Percentiles rank a stretch among this genome's conserved stretches.
These are phyloP conservation scores for Tetramorium parvispinum DNA, from an alignment of 1,140 invertebrate species.

Conservation along the genomic window DNA sequence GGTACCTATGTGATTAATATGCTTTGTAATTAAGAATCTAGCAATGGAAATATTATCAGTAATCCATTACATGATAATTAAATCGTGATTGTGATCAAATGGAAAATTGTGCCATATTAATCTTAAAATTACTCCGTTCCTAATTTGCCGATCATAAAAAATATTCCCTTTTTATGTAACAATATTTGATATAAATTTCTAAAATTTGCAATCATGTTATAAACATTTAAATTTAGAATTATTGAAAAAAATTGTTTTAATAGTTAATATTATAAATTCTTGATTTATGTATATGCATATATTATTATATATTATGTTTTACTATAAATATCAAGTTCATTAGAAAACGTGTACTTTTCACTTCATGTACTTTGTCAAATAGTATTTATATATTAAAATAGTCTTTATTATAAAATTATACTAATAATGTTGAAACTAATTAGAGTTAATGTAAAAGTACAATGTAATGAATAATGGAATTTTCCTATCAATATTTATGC, in stretches of 20 bases:
- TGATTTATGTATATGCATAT: background rate
- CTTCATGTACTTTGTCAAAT: background rate
- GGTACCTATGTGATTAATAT: slow-evolving; percentile 65
- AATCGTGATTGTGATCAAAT: background rate
- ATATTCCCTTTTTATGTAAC: background rate
- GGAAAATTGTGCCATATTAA: slow-evolving; percentile 9
- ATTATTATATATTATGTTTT: slow-evolving; percentile 5
- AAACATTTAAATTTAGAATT: slow-evolving; percentile 10
- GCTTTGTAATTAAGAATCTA: slow-evolving; percentile 38
- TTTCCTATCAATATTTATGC: background rate
- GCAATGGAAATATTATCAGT: slow-evolving; percentile 24
- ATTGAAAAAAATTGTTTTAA: background rate
- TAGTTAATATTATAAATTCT: slow-evolving; percentile 23
- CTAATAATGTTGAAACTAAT: slow-evolving; percentile 11
- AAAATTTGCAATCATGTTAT: background rate
- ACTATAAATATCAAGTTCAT: slow-evolving; percentile 28
- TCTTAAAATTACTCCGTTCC: background rate
- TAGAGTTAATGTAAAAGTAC: background rate
- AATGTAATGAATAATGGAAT: slow-evolving; percentile 11
- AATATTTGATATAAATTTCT: slow-evolving; percentile 4
- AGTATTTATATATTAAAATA: slow-evolving; percentile 14
- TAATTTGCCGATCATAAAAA: slow-evolving; percentile 17
- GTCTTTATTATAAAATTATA: background rate
- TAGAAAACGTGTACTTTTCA: background rate
- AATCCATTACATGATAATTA: slow-evolving; percentile 1